Percentiles rank a stretch among this genome's conserved stretches.
These are phyloP conservation scores for Pipistrellus kuhlii DNA, from an alignment of 2,797 vertebrate genomes.

Conservation along the genomic window DNA sequence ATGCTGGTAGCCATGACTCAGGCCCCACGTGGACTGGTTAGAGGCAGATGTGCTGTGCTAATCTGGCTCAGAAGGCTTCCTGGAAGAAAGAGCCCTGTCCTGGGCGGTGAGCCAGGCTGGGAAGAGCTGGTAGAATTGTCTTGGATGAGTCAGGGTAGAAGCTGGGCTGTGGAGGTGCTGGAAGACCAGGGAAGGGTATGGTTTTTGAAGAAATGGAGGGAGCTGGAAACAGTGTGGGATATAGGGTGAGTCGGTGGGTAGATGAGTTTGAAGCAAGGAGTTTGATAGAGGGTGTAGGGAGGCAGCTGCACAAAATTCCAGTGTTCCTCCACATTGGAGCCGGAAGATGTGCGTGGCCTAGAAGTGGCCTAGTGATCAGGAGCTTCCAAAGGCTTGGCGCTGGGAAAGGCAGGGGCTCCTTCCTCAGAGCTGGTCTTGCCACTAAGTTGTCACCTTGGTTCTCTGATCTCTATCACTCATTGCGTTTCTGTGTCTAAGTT, in stretches of 20 bases:
- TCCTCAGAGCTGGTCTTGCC: neutral
- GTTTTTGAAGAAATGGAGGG: constrained; percentile 9
- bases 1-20: rapidly evolving
- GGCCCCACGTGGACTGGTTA: rapidly evolving
- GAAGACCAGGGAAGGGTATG: neutral
- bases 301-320: neutral
- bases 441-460: neutral
- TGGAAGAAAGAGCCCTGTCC: neutral
- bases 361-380: neutral
- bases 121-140: neutral
- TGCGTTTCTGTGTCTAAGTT: neutral
- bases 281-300: neutral
- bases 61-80: neutral
- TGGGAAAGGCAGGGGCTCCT: neutral
- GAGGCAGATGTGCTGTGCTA: neutral
- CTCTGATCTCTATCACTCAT: neutral
- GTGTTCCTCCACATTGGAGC: rapidly evolving
- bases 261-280: neutral
- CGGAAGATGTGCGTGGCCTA: neutral
- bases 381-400: neutral
- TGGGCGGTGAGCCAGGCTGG: neutral
- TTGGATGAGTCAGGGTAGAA: neutral
- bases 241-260: neutral
- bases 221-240: neutral
- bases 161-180: neutral